Evolutionary conservation across 1,140 invertebrate species (phyloP).

Genomic region (Drosophila truncata): DNA sequence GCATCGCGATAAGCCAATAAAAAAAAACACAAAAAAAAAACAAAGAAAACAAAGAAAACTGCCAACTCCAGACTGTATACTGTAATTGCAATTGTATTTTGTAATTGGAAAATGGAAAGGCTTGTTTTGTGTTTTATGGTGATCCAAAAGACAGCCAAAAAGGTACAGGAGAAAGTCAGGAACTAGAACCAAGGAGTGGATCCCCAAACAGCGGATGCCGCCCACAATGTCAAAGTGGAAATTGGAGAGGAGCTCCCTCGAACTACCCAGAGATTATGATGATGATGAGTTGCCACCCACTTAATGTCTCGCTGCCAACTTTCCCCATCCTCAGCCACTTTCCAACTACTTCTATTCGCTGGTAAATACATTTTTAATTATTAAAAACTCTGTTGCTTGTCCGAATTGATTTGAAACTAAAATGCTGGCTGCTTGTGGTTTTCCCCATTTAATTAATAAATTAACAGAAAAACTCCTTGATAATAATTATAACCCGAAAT

Average conservation of each 20-base stretch:
- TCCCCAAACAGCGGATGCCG: slow-evolving; percentile 18
- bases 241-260: slow-evolving; percentile 3
- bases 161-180: slow-evolving; percentile 27
- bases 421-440: slow-evolving; percentile 5
- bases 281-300: slow-evolving; percentile 35
- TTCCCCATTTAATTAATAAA: slow-evolving; percentile 37
- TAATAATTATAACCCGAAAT: slow-evolving; percentile 44
- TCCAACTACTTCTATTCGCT: slow-evolving; percentile 2
- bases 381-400: slow-evolving; percentile 21
- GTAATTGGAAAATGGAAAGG: slow-evolving; percentile 40
- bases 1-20: slow-evolving; percentile 63
- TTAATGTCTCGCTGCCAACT: slow-evolving; percentile 19
- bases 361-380: slow-evolving; percentile 44
- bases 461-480: slow-evolving; percentile 27
- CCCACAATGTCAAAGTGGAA: slow-evolving; percentile 26
- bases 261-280: background rate
- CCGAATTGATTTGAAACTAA: slow-evolving; percentile 12
- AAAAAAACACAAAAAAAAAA: slow-evolving; percentile 6
- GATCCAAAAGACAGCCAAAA: background rate
- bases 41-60: slow-evolving; percentile 13
- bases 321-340: slow-evolving; percentile 20
- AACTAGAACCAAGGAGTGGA: slow-evolving; percentile 33
- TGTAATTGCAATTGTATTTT: slow-evolving; percentile 24
- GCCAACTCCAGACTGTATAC: slow-evolving; percentile 17
- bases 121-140: slow-evolving; percentile 1